phyloP scores from a whole-genome alignment of 2,113 vertebrate genomes.

The Pelobates fuscus region DNA sequence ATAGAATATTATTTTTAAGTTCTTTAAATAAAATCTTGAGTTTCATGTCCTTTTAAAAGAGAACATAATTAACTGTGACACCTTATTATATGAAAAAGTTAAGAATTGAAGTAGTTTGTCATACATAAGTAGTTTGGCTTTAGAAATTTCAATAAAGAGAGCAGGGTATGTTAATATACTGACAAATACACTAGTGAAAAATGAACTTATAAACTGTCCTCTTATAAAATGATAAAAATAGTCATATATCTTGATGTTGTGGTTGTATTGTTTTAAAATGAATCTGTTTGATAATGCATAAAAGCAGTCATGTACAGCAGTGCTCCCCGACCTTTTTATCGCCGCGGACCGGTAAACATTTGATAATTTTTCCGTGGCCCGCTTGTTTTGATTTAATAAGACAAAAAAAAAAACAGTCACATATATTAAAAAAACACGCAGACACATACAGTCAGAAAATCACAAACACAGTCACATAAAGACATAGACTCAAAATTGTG shows the following conservation, averaged over 20 bases:
- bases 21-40: conserved; percentile 52
- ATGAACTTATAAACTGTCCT: conserved; percentile 7
- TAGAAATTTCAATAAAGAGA: conserved; percentile 37
- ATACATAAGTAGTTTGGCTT: conserved; percentile 26
- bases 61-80: conserved; percentile 35
- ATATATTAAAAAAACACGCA: no score
- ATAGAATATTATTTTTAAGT: conserved; percentile 44
- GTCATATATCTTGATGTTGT: background rate
- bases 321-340: no score
- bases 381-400: no score
- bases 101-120: conserved; percentile 37
- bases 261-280: background rate
- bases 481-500: no score
- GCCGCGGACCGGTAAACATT: no score
- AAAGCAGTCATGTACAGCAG: no score
- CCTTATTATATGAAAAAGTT: conserved; percentile 52
- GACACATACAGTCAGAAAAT: no score
- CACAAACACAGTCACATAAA: no score
- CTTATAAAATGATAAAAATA: background rate
- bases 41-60: conserved; percentile 48
- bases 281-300: background rate
- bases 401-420: no score
- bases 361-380: no score
- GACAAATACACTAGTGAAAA: background rate
- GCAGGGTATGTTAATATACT: conserved; percentile 44